Percentiles rank a stretch among this genome's conserved stretches.
phyloP scores from a whole-genome alignment of 2,113 vertebrate genomes.

The Tetrao urogallus region DNA sequence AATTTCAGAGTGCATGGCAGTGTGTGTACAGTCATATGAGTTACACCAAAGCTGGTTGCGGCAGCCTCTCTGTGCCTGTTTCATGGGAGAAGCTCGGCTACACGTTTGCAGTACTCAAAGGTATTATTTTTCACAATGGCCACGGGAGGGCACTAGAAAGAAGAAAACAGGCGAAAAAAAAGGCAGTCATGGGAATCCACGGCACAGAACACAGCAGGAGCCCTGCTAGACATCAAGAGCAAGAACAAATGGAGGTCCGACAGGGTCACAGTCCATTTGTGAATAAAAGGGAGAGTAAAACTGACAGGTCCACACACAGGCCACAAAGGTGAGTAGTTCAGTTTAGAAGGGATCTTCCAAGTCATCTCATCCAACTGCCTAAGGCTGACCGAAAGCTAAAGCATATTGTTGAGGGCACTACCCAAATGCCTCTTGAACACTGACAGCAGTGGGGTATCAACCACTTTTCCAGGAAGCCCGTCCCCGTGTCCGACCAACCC shows the following conservation, averaged over 20 bases:
- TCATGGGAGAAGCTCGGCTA: not conserved
- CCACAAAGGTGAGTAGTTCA: not conserved
- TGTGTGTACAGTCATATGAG: not conserved
- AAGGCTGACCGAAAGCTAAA: not conserved
- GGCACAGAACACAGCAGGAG: not conserved
- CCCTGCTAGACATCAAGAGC: not conserved
- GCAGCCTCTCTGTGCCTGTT: not conserved
- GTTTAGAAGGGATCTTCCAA: not conserved
- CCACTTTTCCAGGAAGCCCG: not conserved
- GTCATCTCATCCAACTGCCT: not conserved
- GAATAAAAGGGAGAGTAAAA: not conserved
- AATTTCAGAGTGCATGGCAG: not conserved
- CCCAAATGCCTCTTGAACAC: not conserved
- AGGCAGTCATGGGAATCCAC: not conserved
- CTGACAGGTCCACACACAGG: not conserved
- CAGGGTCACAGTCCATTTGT: not conserved
- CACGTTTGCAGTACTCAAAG: not conserved
- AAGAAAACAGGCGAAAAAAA: not conserved
- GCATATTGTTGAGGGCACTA: not conserved
- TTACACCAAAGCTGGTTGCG: not conserved
- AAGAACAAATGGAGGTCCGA: not conserved
- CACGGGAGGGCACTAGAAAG: conserved; percentile 49
- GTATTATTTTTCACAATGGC: not conserved
- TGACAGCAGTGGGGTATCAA: not conserved
- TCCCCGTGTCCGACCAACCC: not conserved